Base-by-base conservation (phyloP, 2,113 vertebrate species). In the Centropus unirufus region DNA sequence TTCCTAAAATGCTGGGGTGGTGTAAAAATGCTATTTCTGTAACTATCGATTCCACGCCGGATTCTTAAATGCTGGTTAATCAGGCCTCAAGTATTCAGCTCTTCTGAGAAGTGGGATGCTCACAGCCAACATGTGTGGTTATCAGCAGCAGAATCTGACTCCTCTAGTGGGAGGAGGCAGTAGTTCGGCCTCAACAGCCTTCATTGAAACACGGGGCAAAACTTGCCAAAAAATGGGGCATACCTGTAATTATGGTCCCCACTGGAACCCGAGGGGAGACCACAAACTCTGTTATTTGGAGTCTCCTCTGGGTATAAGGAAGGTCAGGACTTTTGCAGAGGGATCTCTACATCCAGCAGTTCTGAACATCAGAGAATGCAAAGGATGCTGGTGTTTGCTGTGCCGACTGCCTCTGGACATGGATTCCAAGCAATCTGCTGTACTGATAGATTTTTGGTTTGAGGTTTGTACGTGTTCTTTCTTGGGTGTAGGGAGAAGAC, bases 31-130 rank as follows among this genome's bases (percentile, higher is more conserved):
- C 95, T 97, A 97, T 97, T 97, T 96, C 90, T 96, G 95, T 72
- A 95, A 59, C 90, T 90, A 8, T 52, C 61, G 34, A 18, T 86
- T 92, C 95, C 95, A 84, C 68, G 13, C 47, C 86, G 88, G 93
- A 34, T 58, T 87, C 68, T 87, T 96, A 96, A 94, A 57, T 90
- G 86, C 57, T 94, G 75, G 95, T 97, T 95, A 90, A 97, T 96
- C 85, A 92, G 92, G 90, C 96, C 96, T 96, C 96, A 96, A 96
- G 73, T 58, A 96, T 96, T 81, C 61, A 34, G 85, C 92, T 93
- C 73, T 90, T 94, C 92, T 95, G 94, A 94, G 94, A 93, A 97
- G 73, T 21, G 57, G 80, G 40, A 78, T 0, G 3, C 83, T 54
- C 64, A 63, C 1, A 1, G 87, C 92, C 86, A 88, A 86, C 40